phyloP scores from a whole-genome alignment of 2,888 invertebrate species.

The Hipparchia sbordonii region DNA sequence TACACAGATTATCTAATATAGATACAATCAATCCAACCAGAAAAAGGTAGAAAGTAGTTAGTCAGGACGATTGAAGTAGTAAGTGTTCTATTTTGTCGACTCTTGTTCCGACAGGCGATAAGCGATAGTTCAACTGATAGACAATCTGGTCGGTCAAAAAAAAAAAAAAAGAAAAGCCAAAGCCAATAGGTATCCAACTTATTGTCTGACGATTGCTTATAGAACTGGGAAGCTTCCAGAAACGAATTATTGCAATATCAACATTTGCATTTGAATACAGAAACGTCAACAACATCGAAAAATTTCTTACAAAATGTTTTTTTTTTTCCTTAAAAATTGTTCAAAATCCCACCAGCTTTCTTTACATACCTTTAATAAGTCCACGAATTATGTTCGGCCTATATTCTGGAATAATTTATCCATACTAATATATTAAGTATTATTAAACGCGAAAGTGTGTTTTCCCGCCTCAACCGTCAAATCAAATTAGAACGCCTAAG shows the following conservation, averaged over 20 bases:
- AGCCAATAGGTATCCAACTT: constrained; percentile 47
- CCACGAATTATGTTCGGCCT: background rate
- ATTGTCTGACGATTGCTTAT: constrained; percentile 73
- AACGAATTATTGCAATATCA: constrained; percentile 37
- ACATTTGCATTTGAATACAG: constrained; percentile 42
- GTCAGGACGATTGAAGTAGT: background rate
- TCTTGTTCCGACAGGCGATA: too few relatives aligned
- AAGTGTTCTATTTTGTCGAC: too few relatives aligned
- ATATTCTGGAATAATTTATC: background rate
- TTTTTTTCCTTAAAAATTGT: constrained; percentile 51
- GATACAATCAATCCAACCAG: background rate
- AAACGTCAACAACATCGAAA: constrained; percentile 58
- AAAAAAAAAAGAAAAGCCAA: background rate
- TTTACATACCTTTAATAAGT: background rate
- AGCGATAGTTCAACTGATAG: too few relatives aligned
- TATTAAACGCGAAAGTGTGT: too few relatives aligned
- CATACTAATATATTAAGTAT: too few relatives aligned
- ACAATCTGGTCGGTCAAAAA: background rate
- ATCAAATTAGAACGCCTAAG: background rate
- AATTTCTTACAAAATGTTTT: constrained; percentile 53
- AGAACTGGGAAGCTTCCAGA: constrained; percentile 43
- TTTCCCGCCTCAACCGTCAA: background rate
- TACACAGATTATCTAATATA: background rate
- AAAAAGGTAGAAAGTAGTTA: background rate
- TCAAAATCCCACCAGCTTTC: constrained; percentile 52